Base-by-base conservation (phyloP, 2,888 invertebrate species). In the Lamellibrachia columna region DNA sequence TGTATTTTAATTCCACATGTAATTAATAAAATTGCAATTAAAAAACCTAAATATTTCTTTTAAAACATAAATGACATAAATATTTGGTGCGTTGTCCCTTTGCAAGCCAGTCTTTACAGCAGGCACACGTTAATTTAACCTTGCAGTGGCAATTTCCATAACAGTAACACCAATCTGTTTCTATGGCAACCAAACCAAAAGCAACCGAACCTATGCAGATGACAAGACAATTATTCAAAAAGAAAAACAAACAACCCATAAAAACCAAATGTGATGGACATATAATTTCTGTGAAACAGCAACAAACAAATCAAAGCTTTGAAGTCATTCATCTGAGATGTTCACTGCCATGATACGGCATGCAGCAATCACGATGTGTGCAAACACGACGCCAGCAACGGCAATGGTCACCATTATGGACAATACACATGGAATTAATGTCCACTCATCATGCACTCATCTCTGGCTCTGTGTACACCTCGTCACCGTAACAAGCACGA, bases 161-260 rank as follows among this genome's bases (percentile, higher is more conserved):
- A 75, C 75, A 75, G 75, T 22, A 75, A 3, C 22, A 75, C 75
- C 75, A 75, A 75, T 22, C 75, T n/a, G n/a, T 75, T 6, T 22
- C 75, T 22, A 75, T 75, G 75, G 75, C 75, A 75, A 75, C 75
- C 75, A 75, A 60, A 75, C 75, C n/a, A 75, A 75, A 75, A 75
- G 22, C 15, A n/a, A 75, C 75, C 15, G 22, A 75, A 75, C 75
- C 75, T n/a, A 3, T 6, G 22, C 22, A 75, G 75, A 75, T 22
- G 75, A 75, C 75, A 75, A 75, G 75, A 75, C 75, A 75, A 75
- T 75, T 75, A 75, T 75, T 75, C 75, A 75, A n/a, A 75, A 75
- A 75, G 75, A 75, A 75, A 75, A 15, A 75, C 75, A 55, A 55
- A 55, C 3, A 55, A 55, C 55, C 55, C 55, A 75, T 75, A 75